Conservation (phyloP, 2,797 vertebrate genomes). For the Falco concolor region DNA sequence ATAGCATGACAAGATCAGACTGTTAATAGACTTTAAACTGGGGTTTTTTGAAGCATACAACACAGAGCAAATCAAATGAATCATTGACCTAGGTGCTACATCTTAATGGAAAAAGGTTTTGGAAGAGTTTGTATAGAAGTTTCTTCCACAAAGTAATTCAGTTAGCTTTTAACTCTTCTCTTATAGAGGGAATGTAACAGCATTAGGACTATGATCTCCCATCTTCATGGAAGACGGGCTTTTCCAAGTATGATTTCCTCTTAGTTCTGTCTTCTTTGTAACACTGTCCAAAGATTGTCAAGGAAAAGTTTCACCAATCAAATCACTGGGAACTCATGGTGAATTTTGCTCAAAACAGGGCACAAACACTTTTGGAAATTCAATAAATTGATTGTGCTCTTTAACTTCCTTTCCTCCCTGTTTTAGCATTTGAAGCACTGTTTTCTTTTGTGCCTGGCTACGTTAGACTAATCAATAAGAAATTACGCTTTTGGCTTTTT, state of each 20-base stretch:
- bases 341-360: neutral
- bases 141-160: neutral
- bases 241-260: neutral
- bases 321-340: neutral
- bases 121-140: neutral
- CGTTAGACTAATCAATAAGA: conserved; percentile 68
- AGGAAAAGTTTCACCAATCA: neutral
- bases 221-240: neutral
- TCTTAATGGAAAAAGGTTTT: neutral
- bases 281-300: neutral
- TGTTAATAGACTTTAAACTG: neutral
- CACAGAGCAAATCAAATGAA: neutral
- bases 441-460: conserved; percentile 49
- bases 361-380: neutral
- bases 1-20: neutral
- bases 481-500: conserved; percentile 62
- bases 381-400: conserved; percentile 26
- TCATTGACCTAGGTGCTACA: neutral
- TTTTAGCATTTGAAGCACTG: conserved; percentile 56
- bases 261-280: neutral
- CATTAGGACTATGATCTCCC: neutral
- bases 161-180: neutral
- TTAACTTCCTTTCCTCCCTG: conserved; percentile 46
- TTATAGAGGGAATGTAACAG: neutral
- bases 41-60: neutral